Conservation (phyloP, 2,113 vertebrate species). For the Pterocles burchelli region DNA sequence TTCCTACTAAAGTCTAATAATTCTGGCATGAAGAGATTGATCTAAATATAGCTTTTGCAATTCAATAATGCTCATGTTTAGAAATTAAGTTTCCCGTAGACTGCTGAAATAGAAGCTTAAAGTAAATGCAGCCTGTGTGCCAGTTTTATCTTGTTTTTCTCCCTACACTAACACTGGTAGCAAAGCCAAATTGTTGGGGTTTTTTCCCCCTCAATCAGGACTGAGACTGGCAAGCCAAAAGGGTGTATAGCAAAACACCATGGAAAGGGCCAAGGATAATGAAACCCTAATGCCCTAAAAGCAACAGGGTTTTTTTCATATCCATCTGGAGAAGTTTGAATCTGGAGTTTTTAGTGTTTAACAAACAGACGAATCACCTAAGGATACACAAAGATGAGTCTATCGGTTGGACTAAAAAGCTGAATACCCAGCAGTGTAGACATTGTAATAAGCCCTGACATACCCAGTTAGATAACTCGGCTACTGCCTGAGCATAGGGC, state of each 20-base stretch:
- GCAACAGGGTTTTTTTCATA: neutral
- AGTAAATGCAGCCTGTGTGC: neutral
- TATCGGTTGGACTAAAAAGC: neutral
- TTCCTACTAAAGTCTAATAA: neutral
- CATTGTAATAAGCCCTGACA: neutral
- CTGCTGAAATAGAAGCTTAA: neutral
- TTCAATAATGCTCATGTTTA: neutral
- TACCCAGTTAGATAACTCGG: neutral
- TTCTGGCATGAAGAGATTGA: neutral
- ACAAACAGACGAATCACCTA: neutral
- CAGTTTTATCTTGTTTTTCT: neutral
- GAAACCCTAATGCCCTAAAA: neutral
- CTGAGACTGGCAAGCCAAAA: neutral
- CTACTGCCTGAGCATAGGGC: neutral
- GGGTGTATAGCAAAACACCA: neutral
- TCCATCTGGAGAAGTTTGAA: neutral
- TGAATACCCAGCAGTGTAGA: neutral
- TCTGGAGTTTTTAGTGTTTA: neutral
- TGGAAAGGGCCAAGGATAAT: neutral
- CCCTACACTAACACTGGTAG: neutral
- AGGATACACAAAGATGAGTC: neutral
- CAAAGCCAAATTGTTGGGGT: neutral
- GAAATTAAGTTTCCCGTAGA: conserved; percentile 1
- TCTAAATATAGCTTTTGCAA: neutral
- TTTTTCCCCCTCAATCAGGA: neutral